These are phyloP conservation scores for Tenualosa thibaudeaui DNA, from an alignment of 2,797 vertebrate species.

Conservation along the genomic window DNA sequence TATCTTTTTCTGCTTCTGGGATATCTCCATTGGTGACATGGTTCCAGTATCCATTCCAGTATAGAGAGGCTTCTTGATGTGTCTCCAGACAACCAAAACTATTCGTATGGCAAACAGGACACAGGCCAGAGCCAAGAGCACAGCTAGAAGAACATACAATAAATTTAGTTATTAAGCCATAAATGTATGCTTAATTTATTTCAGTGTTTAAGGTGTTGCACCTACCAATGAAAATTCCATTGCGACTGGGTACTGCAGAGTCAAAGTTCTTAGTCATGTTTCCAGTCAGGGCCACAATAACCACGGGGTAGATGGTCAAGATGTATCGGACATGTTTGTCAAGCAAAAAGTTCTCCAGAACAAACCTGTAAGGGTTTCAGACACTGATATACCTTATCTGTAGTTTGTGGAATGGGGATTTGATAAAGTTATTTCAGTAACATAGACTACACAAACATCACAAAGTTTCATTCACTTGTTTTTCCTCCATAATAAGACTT, in stretches of 20 bases:
- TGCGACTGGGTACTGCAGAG: constrained; percentile 48
- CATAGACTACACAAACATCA: too few relatives aligned
- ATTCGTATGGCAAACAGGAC: constrained; percentile 60
- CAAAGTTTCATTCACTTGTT: background rate
- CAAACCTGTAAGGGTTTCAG: constrained; percentile 66
- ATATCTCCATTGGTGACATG: constrained; percentile 56
- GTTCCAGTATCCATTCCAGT: constrained; percentile 36
- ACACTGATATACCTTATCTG: background rate
- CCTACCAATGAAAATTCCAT: constrained; percentile 71
- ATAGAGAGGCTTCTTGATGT: constrained; percentile 67
- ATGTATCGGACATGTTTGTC: constrained; percentile 80
- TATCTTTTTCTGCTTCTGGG: constrained; percentile 63
- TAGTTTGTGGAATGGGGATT: too few relatives aligned
- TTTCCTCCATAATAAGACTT: constrained; percentile 34
- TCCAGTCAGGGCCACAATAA: constrained; percentile 76
- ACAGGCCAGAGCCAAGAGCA: constrained; percentile 60
- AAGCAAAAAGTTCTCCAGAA: constrained; percentile 76
- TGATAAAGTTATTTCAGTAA: background rate
- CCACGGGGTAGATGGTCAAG: constrained; percentile 75
- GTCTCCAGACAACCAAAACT: constrained; percentile 68
- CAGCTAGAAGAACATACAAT: constrained; percentile 51
- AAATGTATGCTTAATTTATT: background rate
- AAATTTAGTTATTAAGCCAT: background rate
- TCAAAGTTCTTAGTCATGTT: constrained; percentile 69
- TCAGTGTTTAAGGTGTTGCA: background rate